Base-by-base conservation (phyloP, 1,140 invertebrate genomes). In the Ips nitidus region DNA sequence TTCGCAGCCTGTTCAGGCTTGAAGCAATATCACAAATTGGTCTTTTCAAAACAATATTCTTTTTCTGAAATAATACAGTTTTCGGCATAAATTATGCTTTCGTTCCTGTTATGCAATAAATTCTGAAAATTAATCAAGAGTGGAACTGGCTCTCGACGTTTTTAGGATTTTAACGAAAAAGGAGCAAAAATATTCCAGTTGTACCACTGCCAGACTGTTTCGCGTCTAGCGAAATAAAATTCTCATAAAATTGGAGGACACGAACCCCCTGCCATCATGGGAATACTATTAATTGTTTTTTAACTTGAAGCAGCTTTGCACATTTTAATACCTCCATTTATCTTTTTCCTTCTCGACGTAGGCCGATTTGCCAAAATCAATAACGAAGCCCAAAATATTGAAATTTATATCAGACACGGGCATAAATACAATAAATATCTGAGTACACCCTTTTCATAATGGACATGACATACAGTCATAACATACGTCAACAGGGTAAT, bases 101-200 rank as follows among this genome's bases (percentile, higher is more conserved):
- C 69, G 67, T 70, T 71, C 63, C 69, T 69, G 70, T 74, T 74
- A 73, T 74, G 69, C 69, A 74, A 76, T 76, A 76, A 76, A 76
- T 76, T 73, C 72, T 69, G 74, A 76, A 76, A 76, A 76, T 76
- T 76, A 76, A 76, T 76, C 75, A 76, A 76, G 72, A 69, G 63
- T 70, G 71, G 67, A 74, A 71, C 75, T 69, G 72, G 61, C 66
- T 73, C 67, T 72, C 71, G 75, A 76, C 73, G 65, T 66, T 66
- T 66, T 66, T 66, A 66, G 65, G 41, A 76, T 75, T 74, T 74
- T 70, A 72, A 73, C 56, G 60, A 69, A 74, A 76, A 76, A 73
- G 71, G 69, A 76, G 69, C 69, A 71, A 74, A 74, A 74, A 69
- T 72, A 56, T 64, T 66, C 38, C 45, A 61, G 71, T 76, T 75